Evolutionary conservation across 2,888 invertebrate genomes (phyloP), one percentile per base, ranked within the genome.

Genomic region (Invenusta paracnida): DNA sequence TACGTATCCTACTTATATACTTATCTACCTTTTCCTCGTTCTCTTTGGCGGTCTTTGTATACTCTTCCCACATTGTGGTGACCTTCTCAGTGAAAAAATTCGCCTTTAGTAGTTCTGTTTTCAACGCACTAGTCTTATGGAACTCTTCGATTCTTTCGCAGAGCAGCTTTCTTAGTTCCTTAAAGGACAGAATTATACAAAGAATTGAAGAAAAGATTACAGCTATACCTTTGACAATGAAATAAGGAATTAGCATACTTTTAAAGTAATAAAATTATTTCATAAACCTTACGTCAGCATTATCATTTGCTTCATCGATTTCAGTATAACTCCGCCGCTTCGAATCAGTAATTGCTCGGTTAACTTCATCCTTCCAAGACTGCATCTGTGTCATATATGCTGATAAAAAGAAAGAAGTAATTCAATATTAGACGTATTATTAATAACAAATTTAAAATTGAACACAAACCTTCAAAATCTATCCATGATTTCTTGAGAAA

Each of bases 21-120:
- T n/a, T n/a, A n/a, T n/a, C n/a, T n/a, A 73, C 73, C 73, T 73
- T 73, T 13, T 73, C 73, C 23, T 73, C 73, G 25, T 73, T 73
- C 17, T 73, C 73, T 23, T 25, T 73, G 11, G 73, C 73, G 5
- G 17, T 5, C 2, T 5, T 5, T 2, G 2, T 73, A 23, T 73
- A 73, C 11, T 5, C 73, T 73, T 73, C 73, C 73, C 73, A 73
- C 73, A 73, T 73, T 13, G 17, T n/a, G 73, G 25, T 23, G 2
- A 73, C 73, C 23, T 73, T 73, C 23, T 73, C 73, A 25, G 73
- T 13, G 2, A 73, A 73, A 73, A 73, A 2, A 73, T 73, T 73
- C 25, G 73, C 11, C 73, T 73, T 73, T 23, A 73, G 23, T 23
- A 73, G 25, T 73, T 73, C 73, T 25, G 27, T 73, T 73, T 73